phyloP scores from a whole-genome alignment of 2,113 vertebrate species.

The Phyllostomus discolor region DNA sequence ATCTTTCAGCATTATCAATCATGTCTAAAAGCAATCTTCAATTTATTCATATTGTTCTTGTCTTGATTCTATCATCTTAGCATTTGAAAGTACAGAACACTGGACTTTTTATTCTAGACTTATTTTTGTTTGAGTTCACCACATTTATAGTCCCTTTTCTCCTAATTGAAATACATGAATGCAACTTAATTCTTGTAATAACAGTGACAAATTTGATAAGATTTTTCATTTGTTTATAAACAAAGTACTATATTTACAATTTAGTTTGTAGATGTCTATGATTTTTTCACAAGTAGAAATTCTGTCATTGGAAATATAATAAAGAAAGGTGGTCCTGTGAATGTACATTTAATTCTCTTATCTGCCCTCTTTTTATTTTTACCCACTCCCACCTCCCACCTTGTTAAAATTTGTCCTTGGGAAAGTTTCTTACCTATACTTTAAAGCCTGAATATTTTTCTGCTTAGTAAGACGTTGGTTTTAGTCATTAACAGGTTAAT shows the following conservation, averaged over 20 bases:
- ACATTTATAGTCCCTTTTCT: background rate
- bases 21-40: background rate
- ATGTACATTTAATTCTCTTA: background rate
- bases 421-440: background rate
- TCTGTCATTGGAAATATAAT: background rate
- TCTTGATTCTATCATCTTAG: background rate
- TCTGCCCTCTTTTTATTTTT: background rate
- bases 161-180: background rate
- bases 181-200: background rate
- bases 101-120: background rate
- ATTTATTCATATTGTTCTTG: background rate
- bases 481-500: background rate
- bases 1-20: background rate
- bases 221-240: background rate
- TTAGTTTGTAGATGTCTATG: background rate
- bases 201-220: background rate
- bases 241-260: background rate
- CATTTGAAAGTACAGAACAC: background rate
- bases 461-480: background rate
- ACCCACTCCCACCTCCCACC: rapidly evolving
- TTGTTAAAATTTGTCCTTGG: background rate
- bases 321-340: background rate
- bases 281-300: background rate
- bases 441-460: background rate
- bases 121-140: background rate